A percentile compares a stretch with the other conserved stretches of the same genome.
phyloP scores from a whole-genome alignment of 1,140 invertebrate genomes.

The Sarcophaga bullata region DNA sequence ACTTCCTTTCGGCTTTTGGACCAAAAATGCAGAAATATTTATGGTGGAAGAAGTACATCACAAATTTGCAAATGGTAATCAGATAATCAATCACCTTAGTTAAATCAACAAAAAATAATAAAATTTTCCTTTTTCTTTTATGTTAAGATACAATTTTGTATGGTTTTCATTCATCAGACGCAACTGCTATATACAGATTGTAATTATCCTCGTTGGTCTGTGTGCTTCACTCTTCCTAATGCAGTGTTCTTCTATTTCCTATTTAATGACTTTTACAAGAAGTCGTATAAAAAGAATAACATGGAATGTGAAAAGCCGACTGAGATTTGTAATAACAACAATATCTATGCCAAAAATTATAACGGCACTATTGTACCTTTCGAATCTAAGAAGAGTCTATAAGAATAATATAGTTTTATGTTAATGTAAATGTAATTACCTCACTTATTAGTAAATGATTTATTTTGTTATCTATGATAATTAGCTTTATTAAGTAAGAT shows the following conservation, averaged over 20 bases:
- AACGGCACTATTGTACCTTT: conserved; percentile 46
- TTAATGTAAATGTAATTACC: neutral
- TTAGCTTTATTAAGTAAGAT: too few relatives aligned
- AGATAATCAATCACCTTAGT: neutral
- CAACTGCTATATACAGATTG: conserved; percentile 89
- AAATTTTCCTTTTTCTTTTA: neutral
- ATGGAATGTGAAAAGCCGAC: conserved; percentile 45
- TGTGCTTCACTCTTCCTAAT: conserved; percentile 80
- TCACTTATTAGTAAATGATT: neutral
- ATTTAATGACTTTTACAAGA: conserved; percentile 81
- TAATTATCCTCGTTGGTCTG: conserved; percentile 81
- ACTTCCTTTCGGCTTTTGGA: conserved; percentile 79
- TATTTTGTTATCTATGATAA: too few relatives aligned
- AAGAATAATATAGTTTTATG: conserved; percentile 37
- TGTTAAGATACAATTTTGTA: conserved; percentile 78
- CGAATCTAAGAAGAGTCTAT: conserved; percentile 55
- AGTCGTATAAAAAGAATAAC: conserved; percentile 71
- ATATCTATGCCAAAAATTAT: conserved; percentile 58
- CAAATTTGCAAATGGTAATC: conserved; percentile 82
- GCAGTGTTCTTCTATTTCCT: conserved; percentile 85
- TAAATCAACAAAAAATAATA: neutral
- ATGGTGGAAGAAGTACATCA: conserved; percentile 86
- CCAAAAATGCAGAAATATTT: conserved; percentile 79
- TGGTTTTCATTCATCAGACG: conserved; percentile 80
- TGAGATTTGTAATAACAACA: conserved; percentile 55